Conservation (phyloP, 1,140 invertebrate genomes). For the Drosophila kurseongensis region DNA sequence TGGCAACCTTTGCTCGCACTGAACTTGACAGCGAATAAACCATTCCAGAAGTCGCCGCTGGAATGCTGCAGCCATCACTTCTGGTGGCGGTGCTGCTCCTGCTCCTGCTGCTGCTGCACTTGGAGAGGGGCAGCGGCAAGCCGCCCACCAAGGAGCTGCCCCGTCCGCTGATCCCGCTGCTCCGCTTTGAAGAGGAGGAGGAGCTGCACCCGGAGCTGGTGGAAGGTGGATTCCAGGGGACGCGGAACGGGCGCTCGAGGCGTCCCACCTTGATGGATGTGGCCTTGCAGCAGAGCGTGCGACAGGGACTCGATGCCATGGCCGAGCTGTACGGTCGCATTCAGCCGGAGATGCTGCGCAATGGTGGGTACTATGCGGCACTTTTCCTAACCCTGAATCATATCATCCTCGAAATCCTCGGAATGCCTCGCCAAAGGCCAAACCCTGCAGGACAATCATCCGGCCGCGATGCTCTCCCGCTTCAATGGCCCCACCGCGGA, state of each 20-base stretch:
- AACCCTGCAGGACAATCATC: constrained; percentile 79
- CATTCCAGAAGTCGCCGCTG: constrained; percentile 42
- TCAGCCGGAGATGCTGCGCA: constrained; percentile 79
- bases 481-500: constrained; percentile 78
- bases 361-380: constrained; percentile 61
- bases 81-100: constrained; percentile 18
- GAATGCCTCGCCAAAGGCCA: constrained; percentile 60
- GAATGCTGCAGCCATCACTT: constrained; percentile 49
- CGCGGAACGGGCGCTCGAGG: constrained; percentile 56
- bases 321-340: constrained; percentile 72
- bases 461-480: constrained; percentile 74
- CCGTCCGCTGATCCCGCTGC: constrained; percentile 33
- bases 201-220: constrained; percentile 6
- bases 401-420: constrained; percentile 10
- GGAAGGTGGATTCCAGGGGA: constrained; percentile 19
- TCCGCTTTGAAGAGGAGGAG: constrained; percentile 6
- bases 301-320: constrained; percentile 81
- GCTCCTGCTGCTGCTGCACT: constrained; percentile 6
- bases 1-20: background rate
- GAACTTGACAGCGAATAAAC: constrained; percentile 33
- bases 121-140: constrained; percentile 38
- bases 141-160: constrained; percentile 63
- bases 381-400: constrained; percentile 15
- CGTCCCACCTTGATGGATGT: constrained; percentile 77
- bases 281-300: constrained; percentile 76